Evolutionary conservation across 2,888 invertebrate genomes (phyloP), one percentile per base, ranked within the genome.

Genomic region (Chrysolina americana): DNA sequence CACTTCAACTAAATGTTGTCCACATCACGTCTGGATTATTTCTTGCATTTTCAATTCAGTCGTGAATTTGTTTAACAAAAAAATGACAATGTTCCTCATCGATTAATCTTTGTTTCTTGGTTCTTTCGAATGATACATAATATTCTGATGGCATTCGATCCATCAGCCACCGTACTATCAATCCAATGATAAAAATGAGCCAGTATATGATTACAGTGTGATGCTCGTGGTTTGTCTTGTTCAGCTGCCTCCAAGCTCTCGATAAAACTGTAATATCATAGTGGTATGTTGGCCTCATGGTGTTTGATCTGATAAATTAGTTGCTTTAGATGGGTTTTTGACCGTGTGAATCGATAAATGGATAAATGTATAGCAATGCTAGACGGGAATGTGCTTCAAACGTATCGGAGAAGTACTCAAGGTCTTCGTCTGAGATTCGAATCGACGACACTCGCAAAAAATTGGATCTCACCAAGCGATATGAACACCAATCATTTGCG

Each of bases 271-370:
- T 83, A 85, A 85, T 84, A 81, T 85, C 81, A 83, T 83, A 78
- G 80, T 85, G 85, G 84, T 84, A 84, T 80, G 83, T 76, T 74
- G 78, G 79, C 83, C 78, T 82, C 82, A 78, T 81, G 84, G 85
- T 85, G 84, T 86, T 86, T 83, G 83, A 87, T 87, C 87, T 86
- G 87, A 87, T 87, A 87, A 87, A 83, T 85, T 84, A 82, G 84
- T 83, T 82, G 86, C 82, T 83, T 83, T 81, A 85, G 85, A 86
- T 86, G 85, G 86, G 86, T 86, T 87, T 86, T 87, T 86, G 86
- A 87, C 86, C 87, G 87, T 87, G 87, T 87, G 87, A 87, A 87
- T 86, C 87, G 86, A 86, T 86, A 87, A 86, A 84, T 85, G 85
- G 85, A 85, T 86, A 74, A 74, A 74, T 78, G 78, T 76, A 78